These are phyloP conservation scores for Molanna angustata DNA, from an alignment of 2,888 invertebrate species.

Conservation along the genomic window DNA sequence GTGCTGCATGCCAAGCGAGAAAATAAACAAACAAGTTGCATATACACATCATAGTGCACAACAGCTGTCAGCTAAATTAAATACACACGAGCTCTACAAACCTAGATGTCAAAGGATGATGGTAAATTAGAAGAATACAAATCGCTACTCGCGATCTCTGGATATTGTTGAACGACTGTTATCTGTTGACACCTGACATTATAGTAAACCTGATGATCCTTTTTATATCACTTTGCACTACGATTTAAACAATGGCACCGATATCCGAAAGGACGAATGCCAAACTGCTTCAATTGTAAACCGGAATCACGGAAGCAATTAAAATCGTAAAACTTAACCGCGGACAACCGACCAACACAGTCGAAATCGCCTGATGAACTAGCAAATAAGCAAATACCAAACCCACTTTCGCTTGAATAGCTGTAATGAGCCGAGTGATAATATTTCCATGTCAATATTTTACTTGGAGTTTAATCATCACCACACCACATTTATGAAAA, in stretches of 20 bases:
- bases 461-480: not conserved
- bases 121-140: not conserved
- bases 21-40: conserved; percentile 7
- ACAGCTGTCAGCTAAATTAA: conserved; percentile 10
- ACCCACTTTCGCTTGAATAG: conserved; percentile 17
- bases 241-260: conserved; percentile 4
- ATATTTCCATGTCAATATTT: conserved; percentile 5
- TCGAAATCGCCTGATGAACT: conserved; percentile 24
- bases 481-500: not conserved
- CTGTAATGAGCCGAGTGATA: not conserved
- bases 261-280: conserved; percentile 3
- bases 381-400: conserved; percentile 16
- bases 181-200: conserved; percentile 18
- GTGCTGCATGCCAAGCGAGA: not conserved
- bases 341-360: conserved; percentile 14
- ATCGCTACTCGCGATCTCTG: conserved; percentile 1
- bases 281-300: conserved; percentile 8
- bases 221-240: conserved; percentile 12
- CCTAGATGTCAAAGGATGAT: conserved; percentile 10
- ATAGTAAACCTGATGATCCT: conserved; percentile 1
- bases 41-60: not conserved
- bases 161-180: conserved; percentile 7
- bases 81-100: conserved; percentile 14
- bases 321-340: conserved; percentile 10
- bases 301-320: conserved; percentile 11